Percentiles rank a stretch among this genome's conserved stretches.
These are phyloP conservation scores for Eubasilissa splendida DNA, from an alignment of 2,888 invertebrate species.

Conservation along the genomic window DNA sequence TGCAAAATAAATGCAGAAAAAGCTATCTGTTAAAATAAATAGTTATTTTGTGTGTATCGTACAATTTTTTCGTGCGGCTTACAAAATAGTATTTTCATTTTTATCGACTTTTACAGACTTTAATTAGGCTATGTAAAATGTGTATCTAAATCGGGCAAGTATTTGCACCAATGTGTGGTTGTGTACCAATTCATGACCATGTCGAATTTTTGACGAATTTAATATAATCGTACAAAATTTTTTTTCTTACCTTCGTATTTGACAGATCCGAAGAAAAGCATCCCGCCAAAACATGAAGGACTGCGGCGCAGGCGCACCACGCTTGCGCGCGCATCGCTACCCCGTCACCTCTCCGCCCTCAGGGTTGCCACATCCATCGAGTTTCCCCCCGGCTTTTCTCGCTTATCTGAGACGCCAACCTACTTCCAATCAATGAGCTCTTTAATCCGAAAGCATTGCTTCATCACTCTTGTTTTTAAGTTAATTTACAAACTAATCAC, in stretches of 20 bases:
- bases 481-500: too few relatives aligned
- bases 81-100: too few relatives aligned
- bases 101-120: too few relatives aligned
- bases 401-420: background rate
- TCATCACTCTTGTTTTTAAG: too few relatives aligned
- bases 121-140: too few relatives aligned
- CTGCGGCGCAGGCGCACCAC: slow-evolving; percentile 37
- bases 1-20: background rate
- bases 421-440: background rate
- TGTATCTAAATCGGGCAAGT: background rate
- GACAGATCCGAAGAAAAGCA: slow-evolving; percentile 27
- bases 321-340: slow-evolving; percentile 46
- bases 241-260: slow-evolving; percentile 21
- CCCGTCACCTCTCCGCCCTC: slow-evolving; percentile 32
- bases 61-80: too few relatives aligned
- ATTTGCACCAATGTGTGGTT: background rate
- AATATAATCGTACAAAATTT: background rate
- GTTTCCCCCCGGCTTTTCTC: background rate
- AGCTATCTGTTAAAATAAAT: background rate
- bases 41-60: too few relatives aligned
- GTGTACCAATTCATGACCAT: background rate
- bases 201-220: background rate
- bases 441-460: too few relatives aligned
- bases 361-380: slow-evolving; percentile 41
- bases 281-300: slow-evolving; percentile 41